Conservation (phyloP, 2,113 vertebrate species). For the Lynx canadensis region DNA sequence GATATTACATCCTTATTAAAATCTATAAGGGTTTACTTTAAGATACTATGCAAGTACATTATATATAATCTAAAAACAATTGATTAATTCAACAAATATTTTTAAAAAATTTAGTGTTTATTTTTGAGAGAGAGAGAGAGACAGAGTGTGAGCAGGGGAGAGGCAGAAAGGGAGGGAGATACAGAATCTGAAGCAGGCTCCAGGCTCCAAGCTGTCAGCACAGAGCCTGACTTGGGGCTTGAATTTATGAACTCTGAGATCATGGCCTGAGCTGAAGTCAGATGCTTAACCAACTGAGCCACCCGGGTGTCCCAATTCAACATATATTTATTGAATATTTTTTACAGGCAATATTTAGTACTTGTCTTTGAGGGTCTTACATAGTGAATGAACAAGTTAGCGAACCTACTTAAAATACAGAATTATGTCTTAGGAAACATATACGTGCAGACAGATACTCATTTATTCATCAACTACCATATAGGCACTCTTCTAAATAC, state of each 20-base stretch:
- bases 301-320: not conserved
- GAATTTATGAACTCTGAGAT: no score
- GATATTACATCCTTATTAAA: not conserved
- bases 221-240: no score
- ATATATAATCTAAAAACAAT: not conserved
- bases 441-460: not conserved
- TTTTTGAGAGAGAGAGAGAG: no score
- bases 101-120: not conserved
- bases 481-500: not conserved
- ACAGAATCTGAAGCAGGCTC: no score
- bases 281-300: no score
- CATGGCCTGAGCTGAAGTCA: no score
- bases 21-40: not conserved
- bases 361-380: not conserved
- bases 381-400: not conserved
- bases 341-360: not conserved
- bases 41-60: not conserved
- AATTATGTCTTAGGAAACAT: not conserved
- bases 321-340: not conserved
- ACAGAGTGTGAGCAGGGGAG: no score
- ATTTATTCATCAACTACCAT: not conserved
- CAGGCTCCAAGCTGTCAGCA: no score
- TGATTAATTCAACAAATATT: conserved; percentile 27
- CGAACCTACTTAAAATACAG: not conserved
- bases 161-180: no score